Evolutionary conservation across 1,140 invertebrate genomes (phyloP).

Genomic region (Musca domestica): DNA sequence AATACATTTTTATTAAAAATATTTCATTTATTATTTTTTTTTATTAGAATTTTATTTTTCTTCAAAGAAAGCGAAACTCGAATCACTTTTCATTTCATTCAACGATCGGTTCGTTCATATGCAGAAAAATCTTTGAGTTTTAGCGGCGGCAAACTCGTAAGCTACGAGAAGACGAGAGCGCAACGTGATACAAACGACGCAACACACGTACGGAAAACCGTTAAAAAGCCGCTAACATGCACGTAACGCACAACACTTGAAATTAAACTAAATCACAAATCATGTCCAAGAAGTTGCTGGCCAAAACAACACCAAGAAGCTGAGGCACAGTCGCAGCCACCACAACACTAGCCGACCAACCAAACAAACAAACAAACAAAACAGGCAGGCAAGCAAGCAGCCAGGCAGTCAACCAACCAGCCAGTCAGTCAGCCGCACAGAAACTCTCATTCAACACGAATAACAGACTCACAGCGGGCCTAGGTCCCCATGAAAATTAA

Average conservation of each 20-base stretch:
- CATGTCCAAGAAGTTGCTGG: constrained; percentile 54
- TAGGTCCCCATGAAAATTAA: too few species aligned
- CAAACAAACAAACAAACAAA: constrained; percentile 8
- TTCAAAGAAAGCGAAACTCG: too few species aligned
- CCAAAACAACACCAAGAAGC: constrained; percentile 32
- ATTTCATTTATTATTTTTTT: too few species aligned
- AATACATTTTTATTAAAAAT: too few species aligned
- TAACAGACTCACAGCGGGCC: too few species aligned
- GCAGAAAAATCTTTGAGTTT: neutral
- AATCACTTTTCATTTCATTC: too few species aligned
- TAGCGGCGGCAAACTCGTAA: neutral
- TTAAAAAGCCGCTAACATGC: constrained; percentile 42
- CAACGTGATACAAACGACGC: constrained; percentile 5
- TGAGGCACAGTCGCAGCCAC: neutral
- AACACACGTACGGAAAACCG: constrained; percentile 38
- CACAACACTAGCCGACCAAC: neutral
- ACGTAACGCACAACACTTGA: constrained; percentile 53
- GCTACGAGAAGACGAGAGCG: neutral
- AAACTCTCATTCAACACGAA: too few species aligned
- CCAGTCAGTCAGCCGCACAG: neutral
- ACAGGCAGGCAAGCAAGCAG: neutral
- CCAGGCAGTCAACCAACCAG: too few species aligned
- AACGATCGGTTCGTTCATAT: neutral
- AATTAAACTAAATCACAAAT: constrained; percentile 53
- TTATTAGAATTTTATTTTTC: too few species aligned